phyloP scores from a whole-genome alignment of 92 coral and sea anemone genomes.

The Porites rus region DNA sequence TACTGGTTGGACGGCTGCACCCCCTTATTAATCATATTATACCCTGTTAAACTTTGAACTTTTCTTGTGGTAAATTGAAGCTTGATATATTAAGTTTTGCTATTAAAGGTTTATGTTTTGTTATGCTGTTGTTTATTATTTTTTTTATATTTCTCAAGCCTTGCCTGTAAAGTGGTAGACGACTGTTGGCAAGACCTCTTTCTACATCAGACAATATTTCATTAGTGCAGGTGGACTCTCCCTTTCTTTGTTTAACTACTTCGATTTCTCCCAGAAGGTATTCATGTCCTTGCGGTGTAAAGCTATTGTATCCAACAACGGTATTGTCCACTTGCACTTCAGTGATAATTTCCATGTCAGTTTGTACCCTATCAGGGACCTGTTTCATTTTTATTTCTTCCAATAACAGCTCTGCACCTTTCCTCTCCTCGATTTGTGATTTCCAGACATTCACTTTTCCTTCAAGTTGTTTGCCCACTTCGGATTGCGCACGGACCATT shows the following conservation, averaged over 20 bases:
- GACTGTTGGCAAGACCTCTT: conserved; percentile 15
- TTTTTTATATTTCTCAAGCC: background rate
- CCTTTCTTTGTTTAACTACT: conserved; percentile 8
- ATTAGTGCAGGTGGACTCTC: conserved; percentile 26
- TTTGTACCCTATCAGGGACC: background rate
- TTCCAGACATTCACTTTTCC: conserved; percentile 58
- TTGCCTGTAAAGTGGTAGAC: conserved; percentile 22
- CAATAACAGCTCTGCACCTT: conserved; percentile 10
- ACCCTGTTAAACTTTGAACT: conserved; percentile 4
- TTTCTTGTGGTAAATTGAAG: background rate
- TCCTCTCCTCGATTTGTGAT: conserved; percentile 34
- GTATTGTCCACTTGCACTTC: conserved; percentile 17
- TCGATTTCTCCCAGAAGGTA: conserved; percentile 8
- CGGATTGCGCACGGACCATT: conserved; percentile 34
- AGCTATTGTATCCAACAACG: conserved; percentile 11
- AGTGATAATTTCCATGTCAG: conserved; percentile 12
- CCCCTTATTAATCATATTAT: background rate
- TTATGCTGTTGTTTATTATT: too few species aligned
- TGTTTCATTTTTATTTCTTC: conserved; percentile 42
- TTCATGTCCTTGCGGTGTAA: conserved; percentile 17
- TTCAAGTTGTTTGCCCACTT: conserved; percentile 46
- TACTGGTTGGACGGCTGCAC: background rate
- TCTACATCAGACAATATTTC: conserved; percentile 20
- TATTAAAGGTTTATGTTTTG: too few species aligned
- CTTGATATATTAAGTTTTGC: conserved; percentile 1